Conservation (phyloP, 2,113 vertebrate species). For the Hemibagrus wyckioides region DNA sequence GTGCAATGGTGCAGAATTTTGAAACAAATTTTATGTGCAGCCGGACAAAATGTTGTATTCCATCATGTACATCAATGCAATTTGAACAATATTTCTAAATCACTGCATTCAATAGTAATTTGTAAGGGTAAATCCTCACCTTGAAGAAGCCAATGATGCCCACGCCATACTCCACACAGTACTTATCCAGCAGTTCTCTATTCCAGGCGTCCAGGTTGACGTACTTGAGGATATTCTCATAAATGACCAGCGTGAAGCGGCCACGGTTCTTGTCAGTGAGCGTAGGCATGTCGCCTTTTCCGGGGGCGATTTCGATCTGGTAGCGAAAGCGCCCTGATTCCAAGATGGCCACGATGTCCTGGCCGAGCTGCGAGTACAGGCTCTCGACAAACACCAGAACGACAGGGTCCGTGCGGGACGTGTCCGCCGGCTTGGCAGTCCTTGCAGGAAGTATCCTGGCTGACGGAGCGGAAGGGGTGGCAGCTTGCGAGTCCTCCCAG, state of each 20-base stretch:
- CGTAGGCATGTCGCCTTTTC: conserved; percentile 89
- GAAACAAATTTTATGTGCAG: not conserved
- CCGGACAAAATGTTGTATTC: not conserved
- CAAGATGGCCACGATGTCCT: conserved; percentile 88
- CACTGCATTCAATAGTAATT: not conserved
- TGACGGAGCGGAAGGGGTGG: conserved; percentile 73
- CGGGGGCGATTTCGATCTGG: conserved; percentile 84
- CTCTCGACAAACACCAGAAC: conserved; percentile 90
- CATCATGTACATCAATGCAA: not conserved
- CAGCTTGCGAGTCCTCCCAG: conserved; percentile 77
- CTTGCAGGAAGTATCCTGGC: conserved; percentile 75
- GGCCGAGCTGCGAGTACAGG: conserved; percentile 87
- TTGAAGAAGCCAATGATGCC: conserved; percentile 90
- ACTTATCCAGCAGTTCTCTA: conserved; percentile 87
- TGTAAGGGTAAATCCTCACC: conserved; percentile 61
- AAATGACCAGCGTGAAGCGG: conserved; percentile 85
- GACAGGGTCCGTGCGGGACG: conserved; percentile 83
- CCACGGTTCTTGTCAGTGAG: conserved; percentile 85
- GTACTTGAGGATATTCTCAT: conserved; percentile 88
- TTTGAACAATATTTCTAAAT: not conserved
- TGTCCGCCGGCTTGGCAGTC: conserved; percentile 70
- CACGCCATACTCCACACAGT: conserved; percentile 86
- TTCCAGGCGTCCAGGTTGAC: conserved; percentile 90
- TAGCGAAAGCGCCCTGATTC: conserved; percentile 88
- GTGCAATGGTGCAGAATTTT: not conserved